A percentile compares a stretch with the other conserved stretches of the same genome.
These are phyloP conservation scores for Odobenus rosmarus DNA, from an alignment of 2,113 vertebrate genomes.

Conservation along the genomic window DNA sequence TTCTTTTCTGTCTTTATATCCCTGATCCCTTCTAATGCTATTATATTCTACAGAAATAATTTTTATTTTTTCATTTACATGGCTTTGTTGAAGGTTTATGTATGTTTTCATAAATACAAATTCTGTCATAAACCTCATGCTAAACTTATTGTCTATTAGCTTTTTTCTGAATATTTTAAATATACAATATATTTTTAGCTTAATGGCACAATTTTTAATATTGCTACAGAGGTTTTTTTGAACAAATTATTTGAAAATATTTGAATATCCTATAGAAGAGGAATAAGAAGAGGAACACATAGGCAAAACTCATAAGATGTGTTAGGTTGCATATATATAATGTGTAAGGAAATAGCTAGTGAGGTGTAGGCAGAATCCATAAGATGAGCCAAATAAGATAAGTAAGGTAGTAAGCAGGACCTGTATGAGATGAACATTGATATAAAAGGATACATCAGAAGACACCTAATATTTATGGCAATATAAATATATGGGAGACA, in stretches of 20 bases:
- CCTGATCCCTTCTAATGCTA: background rate
- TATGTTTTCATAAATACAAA: background rate
- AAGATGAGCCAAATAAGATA: background rate
- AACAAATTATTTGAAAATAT: slow-evolving; percentile 34
- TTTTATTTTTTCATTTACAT: background rate
- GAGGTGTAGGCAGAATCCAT: background rate
- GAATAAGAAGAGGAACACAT: background rate
- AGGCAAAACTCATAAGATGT: background rate
- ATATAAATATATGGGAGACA: background rate
- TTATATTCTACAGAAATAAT: background rate
- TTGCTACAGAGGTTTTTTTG: background rate
- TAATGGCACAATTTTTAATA: background rate
- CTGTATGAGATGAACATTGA: background rate
- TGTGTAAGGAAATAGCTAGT: background rate
- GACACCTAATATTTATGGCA: background rate
- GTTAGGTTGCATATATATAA: background rate
- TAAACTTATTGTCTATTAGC: background rate
- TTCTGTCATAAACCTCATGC: background rate
- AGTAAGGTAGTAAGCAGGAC: background rate
- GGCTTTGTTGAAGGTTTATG: background rate
- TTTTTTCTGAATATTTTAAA: background rate
- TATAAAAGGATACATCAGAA: background rate
- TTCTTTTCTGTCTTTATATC: background rate
- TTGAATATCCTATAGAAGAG: background rate
- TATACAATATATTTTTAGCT: background rate